Evolutionary conservation across 2,888 invertebrate genomes (phyloP).

Genomic region (Himalopsyche kuldschensis): DNA sequence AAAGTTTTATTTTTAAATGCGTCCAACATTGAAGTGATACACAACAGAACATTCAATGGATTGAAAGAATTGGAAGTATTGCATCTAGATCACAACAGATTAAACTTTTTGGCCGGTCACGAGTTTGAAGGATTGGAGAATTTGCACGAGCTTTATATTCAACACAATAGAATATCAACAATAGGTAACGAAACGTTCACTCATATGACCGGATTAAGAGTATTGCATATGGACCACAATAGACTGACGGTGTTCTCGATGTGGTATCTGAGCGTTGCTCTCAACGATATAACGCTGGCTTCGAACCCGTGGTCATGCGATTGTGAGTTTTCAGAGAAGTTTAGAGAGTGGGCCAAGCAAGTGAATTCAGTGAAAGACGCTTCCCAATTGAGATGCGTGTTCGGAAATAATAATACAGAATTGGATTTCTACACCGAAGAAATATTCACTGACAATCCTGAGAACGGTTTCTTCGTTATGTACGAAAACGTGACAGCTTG

Average conservation of each 20-base stretch:
- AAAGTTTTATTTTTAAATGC: constrained; percentile 76
- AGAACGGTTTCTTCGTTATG: constrained; percentile 63
- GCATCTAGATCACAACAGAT: constrained; percentile 74
- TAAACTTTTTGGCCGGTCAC: constrained; percentile 71
- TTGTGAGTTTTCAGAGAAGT: constrained; percentile 75
- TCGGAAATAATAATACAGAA: constrained; percentile 62
- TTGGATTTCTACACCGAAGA: constrained; percentile 61
- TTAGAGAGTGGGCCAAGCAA: constrained; percentile 75
- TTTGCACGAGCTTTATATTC: constrained; percentile 71
- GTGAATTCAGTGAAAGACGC: constrained; percentile 68
- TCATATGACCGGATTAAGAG: constrained; percentile 65
- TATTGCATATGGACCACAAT: constrained; percentile 73
- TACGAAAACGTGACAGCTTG: constrained; percentile 66
- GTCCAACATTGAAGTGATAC: constrained; percentile 76
- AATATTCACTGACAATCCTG: constrained; percentile 60
- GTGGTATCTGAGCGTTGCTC: constrained; percentile 69
- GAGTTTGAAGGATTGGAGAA: constrained; percentile 79
- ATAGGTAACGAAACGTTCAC: constrained; percentile 74
- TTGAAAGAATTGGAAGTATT: constrained; percentile 73
- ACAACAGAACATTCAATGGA: constrained; percentile 85
- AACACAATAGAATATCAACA: constrained; percentile 70
- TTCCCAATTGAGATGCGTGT: constrained; percentile 68
- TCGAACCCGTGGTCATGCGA: constrained; percentile 83
- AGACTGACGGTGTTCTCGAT: constrained; percentile 68
- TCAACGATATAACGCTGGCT: constrained; percentile 68